Evolutionary conservation across 2,797 vertebrate species (phyloP).

Genomic region (Cheirogaleus major): DNA sequence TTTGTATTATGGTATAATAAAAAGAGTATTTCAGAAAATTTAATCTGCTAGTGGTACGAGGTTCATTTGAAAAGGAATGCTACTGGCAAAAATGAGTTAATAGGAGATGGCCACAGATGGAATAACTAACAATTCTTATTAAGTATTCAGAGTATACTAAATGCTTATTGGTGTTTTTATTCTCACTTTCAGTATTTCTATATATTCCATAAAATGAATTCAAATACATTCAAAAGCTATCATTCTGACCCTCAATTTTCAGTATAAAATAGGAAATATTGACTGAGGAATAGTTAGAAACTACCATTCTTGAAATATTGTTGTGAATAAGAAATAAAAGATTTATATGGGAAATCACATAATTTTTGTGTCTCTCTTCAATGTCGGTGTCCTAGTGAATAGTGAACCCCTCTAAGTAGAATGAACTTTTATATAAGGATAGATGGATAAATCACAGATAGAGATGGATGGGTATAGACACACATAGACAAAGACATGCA

Average conservation of each 20-base stretch:
- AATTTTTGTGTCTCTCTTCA: not conserved
- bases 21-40: not conserved
- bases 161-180: not conserved
- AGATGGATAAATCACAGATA: not conserved
- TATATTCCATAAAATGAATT: not conserved
- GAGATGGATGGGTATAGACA: too few species aligned
- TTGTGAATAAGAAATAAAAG: not conserved
- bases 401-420: not conserved
- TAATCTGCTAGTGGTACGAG: not conserved
- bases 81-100: not conserved
- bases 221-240: not conserved
- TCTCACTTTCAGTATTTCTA: not conserved
- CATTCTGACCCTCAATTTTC: not conserved
- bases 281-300: not conserved
- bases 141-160: not conserved
- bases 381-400: not conserved
- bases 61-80: not conserved
- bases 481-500: not conserved
- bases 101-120: too few species aligned
- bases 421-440: not conserved
- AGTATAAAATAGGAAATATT: not conserved
- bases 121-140: not conserved
- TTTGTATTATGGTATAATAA: not conserved
- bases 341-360: not conserved
- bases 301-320: not conserved